Evolutionary conservation across 2,888 invertebrate genomes (phyloP).

Genomic region (Sarcophaga subvicina): DNA sequence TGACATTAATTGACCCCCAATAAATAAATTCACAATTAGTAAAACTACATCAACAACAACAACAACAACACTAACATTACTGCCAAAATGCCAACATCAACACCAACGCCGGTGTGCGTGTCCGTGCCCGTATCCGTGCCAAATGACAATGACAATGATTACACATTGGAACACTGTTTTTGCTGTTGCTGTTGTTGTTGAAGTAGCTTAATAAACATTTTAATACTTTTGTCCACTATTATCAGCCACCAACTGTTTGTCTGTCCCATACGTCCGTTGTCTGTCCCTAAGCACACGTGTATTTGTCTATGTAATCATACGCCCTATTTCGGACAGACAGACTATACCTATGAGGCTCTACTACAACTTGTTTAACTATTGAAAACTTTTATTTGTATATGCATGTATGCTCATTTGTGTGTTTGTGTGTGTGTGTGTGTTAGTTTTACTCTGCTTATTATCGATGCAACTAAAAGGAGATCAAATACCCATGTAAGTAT

Average conservation of each 20-base stretch:
- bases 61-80: not conserved
- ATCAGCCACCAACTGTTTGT: not conserved
- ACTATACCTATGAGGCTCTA: not conserved
- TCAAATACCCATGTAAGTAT: not conserved
- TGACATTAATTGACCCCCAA: conserved; percentile 59
- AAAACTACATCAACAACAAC: conserved; percentile 2
- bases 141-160: too few species aligned
- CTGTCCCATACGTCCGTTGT: not conserved
- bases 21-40: conserved; percentile 61
- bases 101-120: not conserved
- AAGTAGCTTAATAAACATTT: not conserved
- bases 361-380: conserved; percentile 36
- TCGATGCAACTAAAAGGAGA: not conserved
- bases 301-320: not conserved
- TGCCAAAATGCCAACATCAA: not conserved
- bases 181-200: not conserved
- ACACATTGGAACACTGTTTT: not conserved
- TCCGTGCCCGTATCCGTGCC: too few species aligned
- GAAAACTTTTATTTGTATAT: conserved; percentile 1
- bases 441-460: conserved; percentile 14
- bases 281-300: not conserved
- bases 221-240: conserved; percentile 19
- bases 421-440: not conserved
- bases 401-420: not conserved
- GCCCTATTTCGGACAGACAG: not conserved